Percentiles rank a stretch among this genome's conserved stretches.
Conservation (phyloP, 2,797 vertebrate species). For the Varecia variegata region DNA sequence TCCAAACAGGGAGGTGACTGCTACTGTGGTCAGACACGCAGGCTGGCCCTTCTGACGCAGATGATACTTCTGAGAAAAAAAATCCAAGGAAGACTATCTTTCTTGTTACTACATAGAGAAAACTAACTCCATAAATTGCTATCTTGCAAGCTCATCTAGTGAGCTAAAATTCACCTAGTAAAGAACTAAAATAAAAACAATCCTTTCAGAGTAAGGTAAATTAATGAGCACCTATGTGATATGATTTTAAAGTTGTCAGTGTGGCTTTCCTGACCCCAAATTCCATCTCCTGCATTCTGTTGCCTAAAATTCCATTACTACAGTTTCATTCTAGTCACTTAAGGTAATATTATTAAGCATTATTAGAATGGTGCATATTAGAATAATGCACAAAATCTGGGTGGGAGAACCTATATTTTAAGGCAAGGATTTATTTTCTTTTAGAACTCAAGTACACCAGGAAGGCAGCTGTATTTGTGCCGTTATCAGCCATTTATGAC, state of each 20-base stretch:
- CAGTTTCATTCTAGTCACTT: not conserved
- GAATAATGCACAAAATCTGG: not conserved
- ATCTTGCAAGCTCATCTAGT: not conserved
- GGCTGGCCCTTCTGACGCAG: not conserved
- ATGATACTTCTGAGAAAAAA: not conserved
- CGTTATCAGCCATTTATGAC: not conserved
- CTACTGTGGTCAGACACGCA: accelerated
- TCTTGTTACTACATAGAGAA: not conserved
- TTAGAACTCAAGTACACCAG: not conserved
- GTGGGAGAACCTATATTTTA: not conserved
- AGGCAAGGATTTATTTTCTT: not conserved
- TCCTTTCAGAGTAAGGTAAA: not conserved
- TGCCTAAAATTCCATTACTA: not conserved
- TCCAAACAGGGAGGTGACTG: not conserved
- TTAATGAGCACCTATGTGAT: no score
- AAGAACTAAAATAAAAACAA: not conserved
- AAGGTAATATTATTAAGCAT: not conserved
- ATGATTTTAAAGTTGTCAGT: not conserved
- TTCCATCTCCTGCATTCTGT: not conserved
- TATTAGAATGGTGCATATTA: not conserved
- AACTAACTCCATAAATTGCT: not conserved
- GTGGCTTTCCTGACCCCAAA: not conserved
- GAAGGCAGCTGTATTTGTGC: not conserved
- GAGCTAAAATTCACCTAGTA: not conserved
- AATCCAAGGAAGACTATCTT: not conserved